Evolutionary conservation across 2,113 vertebrate genomes (phyloP).

Genomic region (Rhynchomys soricoides): DNA sequence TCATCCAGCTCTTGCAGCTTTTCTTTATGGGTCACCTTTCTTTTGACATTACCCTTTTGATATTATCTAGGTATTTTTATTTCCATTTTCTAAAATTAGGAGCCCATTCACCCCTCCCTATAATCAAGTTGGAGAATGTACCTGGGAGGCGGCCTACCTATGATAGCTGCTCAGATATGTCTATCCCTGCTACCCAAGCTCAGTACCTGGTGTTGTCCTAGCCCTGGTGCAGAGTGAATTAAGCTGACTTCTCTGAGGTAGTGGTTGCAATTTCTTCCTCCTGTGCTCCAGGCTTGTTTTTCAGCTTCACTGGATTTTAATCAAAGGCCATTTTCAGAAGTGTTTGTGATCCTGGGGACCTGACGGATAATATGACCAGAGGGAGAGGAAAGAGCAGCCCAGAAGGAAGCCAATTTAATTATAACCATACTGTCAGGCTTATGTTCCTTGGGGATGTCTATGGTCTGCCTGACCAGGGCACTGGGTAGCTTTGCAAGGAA

Average conservation of each 20-base stretch:
- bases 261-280: slow-evolving; percentile 2
- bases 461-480: neutral
- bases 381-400: neutral
- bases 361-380: slow-evolving; percentile 38
- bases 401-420: neutral
- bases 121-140: neutral
- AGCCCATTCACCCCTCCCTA: neutral
- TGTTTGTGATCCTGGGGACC: slow-evolving; percentile 3
- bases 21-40: neutral
- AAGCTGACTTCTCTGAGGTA: neutral
- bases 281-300: slow-evolving; percentile 26
- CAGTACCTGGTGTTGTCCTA: neutral
- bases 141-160: neutral
- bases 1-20: neutral
- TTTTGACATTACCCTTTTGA: neutral
- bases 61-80: neutral
- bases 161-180: neutral
- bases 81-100: neutral
- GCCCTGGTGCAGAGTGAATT: neutral
- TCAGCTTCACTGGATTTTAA: slow-evolving; percentile 66
- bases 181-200: fast-evolving
- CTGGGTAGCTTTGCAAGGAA: neutral
- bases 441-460: too few species aligned
- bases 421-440: neutral
- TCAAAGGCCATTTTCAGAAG: slow-evolving; percentile 53